Conservation (phyloP, 2,888 invertebrate genomes). For the Crepidodera aurea region DNA sequence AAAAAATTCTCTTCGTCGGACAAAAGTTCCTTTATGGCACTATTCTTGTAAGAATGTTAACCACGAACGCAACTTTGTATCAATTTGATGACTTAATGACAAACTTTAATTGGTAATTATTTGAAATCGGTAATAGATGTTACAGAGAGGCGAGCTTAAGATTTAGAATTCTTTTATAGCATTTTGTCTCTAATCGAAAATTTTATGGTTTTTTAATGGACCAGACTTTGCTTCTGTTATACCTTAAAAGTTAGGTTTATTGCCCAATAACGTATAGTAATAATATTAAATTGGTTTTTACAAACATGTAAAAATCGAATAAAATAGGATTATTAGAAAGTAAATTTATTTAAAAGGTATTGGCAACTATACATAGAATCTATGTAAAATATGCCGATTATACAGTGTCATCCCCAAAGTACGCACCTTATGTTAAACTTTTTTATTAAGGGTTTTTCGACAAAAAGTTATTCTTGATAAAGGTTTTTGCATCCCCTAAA, state of each 20-base stretch:
- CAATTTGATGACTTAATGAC: background rate
- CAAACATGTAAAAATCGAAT: too few relatives aligned
- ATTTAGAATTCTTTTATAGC: background rate
- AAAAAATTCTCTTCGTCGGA: too few relatives aligned
- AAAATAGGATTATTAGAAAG: too few relatives aligned
- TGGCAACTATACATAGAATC: too few relatives aligned
- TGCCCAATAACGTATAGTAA: background rate
- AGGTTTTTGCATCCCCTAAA: too few relatives aligned
- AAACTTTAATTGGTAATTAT: background rate
- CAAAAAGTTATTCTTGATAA: too few relatives aligned
- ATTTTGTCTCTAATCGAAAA: background rate
- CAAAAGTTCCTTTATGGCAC: background rate
- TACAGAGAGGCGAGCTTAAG: background rate
- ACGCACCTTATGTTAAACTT: too few relatives aligned
- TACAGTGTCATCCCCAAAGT: too few relatives aligned
- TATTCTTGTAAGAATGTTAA: background rate
- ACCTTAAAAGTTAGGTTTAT: background rate
- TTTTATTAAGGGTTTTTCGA: too few relatives aligned
- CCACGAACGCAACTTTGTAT: background rate
- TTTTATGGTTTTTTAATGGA: conserved; percentile 1
- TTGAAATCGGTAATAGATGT: background rate
- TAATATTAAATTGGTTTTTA: background rate
- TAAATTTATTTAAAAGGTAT: too few relatives aligned
- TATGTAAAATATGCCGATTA: too few relatives aligned
- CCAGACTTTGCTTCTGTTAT: background rate